Percentiles rank a stretch among this genome's conserved stretches.
phyloP scores from a whole-genome alignment of 1,140 invertebrate genomes.

The Antheraea pernyi region DNA sequence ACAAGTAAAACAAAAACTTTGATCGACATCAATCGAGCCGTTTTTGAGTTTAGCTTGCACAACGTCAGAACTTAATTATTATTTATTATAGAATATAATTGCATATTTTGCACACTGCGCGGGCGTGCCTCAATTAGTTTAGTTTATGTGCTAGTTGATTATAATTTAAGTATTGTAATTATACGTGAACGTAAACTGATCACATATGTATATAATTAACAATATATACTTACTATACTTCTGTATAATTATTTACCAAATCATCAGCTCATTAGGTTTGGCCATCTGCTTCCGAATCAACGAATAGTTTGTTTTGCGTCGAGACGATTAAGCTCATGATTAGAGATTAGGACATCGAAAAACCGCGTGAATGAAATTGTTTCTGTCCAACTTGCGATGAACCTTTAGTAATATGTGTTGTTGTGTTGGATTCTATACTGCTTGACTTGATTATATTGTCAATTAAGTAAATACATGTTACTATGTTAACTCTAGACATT shows the following conservation, averaged over 20 bases:
- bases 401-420: neutral
- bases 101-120: too few relatives aligned
- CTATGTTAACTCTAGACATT: too few relatives aligned
- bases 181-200: too few relatives aligned
- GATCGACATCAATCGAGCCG: too few relatives aligned
- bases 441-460: neutral
- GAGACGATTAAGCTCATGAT: constrained; percentile 43
- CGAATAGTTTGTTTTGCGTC: constrained; percentile 40
- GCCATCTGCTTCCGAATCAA: constrained; percentile 55
- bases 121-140: too few relatives aligned
- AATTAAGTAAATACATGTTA: too few relatives aligned
- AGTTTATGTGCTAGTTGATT: too few relatives aligned
- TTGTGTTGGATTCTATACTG: neutral
- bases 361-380: constrained; percentile 17
- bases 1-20: too few relatives aligned
- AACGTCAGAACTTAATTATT: too few relatives aligned
- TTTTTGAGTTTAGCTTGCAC: too few relatives aligned
- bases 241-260: neutral
- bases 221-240: neutral
- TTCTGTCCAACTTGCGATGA: neutral
- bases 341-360: constrained; percentile 24
- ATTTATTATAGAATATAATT: too few relatives aligned
- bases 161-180: too few relatives aligned
- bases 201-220: neutral
- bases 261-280: constrained; percentile 36